Conservation (phyloP, 2,888 invertebrate genomes). For the Perizoma affinitatum region DNA sequence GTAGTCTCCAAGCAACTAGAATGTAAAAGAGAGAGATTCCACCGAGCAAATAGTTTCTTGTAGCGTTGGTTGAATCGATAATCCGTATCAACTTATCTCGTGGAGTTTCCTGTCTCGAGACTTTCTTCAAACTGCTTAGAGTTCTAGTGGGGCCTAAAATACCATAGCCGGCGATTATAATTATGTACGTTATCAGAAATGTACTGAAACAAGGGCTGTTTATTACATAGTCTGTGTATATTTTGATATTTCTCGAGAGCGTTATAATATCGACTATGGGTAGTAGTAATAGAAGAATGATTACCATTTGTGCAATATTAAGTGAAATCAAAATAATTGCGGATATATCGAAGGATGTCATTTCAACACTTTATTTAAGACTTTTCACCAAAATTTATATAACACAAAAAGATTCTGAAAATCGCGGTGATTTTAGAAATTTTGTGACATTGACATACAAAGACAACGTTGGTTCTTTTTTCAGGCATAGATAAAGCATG, state of each 20-base stretch:
- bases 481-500: conserved; percentile 22
- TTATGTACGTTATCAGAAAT: conserved; percentile 39
- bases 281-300: conserved; percentile 53
- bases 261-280: conserved; percentile 53
- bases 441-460: conserved; percentile 5
- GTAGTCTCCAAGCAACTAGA: conserved; percentile 57
- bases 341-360: conserved; percentile 41
- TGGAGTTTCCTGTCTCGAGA: conserved; percentile 39
- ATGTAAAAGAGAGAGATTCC: conserved; percentile 64
- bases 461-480: conserved; percentile 7
- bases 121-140: conserved; percentile 44
- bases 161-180: conserved; percentile 50
- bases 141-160: conserved; percentile 56
- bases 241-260: conserved; percentile 52
- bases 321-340: conserved; percentile 46
- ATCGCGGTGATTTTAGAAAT: background rate
- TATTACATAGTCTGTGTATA: conserved; percentile 29
- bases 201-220: conserved; percentile 21
- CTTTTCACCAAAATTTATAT: conserved; percentile 7
- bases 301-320: conserved; percentile 60
- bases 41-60: conserved; percentile 64
- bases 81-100: conserved; percentile 52
- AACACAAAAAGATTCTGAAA: too few relatives aligned
- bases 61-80: conserved; percentile 58
- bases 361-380: conserved; percentile 27